Evolutionary conservation across 2,888 invertebrate species (phyloP), one percentile per base, ranked within the genome.

Genomic region (Sinotaia quadrata): DNA sequence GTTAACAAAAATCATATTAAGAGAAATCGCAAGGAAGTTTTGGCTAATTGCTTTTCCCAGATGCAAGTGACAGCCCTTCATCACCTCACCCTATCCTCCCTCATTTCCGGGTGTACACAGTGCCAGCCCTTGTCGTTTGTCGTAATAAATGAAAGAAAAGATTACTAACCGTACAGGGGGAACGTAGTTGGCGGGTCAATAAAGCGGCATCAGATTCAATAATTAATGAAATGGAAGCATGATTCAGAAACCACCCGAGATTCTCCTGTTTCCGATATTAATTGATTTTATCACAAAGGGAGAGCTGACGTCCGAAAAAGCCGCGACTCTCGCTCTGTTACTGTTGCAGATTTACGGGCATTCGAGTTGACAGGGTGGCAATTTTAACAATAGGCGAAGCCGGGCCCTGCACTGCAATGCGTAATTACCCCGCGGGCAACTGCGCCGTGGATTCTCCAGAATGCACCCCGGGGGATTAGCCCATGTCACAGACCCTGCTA

Each of bases 241-340:
- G 47, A 47, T 21, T 47, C 47, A 47, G 47, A 47, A 27, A 24
- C 41, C 52, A 47, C 52, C 27, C n/a, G 41, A 41, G 63, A 27
- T 18, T 52, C 63, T 63, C 63, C 29, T 12, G 63, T 63, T 63
- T 54, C 63, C 63, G 63, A 52, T 37, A 33, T 34, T 63, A 63
- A 63, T 63, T 63, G 54, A 63, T 63, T 63, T 54, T 54, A 63
- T 63, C 54, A 52, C 34, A 15, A 31, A 18, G 33, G 21, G 41
- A 47, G 47, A 24, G 24, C 21, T 47, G 21, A 24, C 8, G 47
- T 21, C 7, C 18, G 47, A 7, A 7, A 7, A n/a, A 7, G 47
- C 47, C 47, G 47, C 47, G 24, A 24, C 47, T 47, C 24, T 47
- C 21, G n/a, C 21, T 47, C 47, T n/a, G 21, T 7, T 8, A 24